These are phyloP conservation scores for Anthophora plumipes DNA, from an alignment of 2,888 invertebrate species.

Conservation along the genomic window DNA sequence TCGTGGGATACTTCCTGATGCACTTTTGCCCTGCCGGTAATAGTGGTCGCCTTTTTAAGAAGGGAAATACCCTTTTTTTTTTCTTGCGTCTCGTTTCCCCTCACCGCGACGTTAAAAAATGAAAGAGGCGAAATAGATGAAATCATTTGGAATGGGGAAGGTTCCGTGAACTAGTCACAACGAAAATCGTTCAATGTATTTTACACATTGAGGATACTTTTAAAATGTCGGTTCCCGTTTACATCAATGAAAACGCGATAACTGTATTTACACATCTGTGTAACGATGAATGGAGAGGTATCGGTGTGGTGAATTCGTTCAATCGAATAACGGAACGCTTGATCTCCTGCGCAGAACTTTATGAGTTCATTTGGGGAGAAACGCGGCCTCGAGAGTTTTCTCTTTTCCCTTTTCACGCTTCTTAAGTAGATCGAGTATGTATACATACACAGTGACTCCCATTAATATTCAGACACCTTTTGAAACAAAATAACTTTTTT, in stretches of 20 bases:
- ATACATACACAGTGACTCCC: too few relatives aligned
- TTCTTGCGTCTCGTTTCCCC: conserved; percentile 23
- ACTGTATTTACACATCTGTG: conserved; percentile 1
- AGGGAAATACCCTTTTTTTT: conserved; percentile 21
- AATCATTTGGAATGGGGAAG: background rate
- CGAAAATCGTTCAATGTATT: too few relatives aligned
- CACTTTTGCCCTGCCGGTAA: conserved; percentile 35
- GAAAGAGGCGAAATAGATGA: background rate
- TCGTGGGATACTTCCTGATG: conserved; percentile 72
- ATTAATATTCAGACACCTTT: too few relatives aligned
- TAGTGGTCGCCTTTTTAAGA: conserved; percentile 52
- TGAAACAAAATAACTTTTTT: too few relatives aligned
- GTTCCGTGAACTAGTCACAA: background rate
- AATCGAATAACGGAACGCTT: conserved; percentile 42
- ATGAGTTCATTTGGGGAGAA: conserved; percentile 29
- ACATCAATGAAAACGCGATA: conserved; percentile 20
- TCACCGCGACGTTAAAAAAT: background rate
- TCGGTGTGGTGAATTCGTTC: background rate
- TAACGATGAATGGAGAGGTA: background rate
- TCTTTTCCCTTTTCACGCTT: conserved; percentile 42
- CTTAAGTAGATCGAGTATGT: conserved; percentile 26
- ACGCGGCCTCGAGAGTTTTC: conserved; percentile 54
- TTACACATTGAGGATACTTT: too few relatives aligned
- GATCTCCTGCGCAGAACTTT: conserved; percentile 27
- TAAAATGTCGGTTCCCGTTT: conserved; percentile 5